These are phyloP conservation scores for Lagria hirta DNA, from an alignment of 2,888 invertebrate genomes.

Conservation along the genomic window DNA sequence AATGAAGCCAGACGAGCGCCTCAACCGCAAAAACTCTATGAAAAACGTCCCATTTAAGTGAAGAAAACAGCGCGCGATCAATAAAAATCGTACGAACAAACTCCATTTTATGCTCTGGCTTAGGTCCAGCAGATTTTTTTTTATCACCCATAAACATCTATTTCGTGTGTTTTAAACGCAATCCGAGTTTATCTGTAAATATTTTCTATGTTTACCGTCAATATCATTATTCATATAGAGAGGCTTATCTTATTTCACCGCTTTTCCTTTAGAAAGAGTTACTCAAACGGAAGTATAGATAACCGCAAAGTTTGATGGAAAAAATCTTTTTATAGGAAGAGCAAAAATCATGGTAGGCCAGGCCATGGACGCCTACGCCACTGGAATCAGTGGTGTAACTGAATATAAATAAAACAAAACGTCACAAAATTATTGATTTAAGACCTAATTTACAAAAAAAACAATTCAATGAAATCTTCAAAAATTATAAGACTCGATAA, in stretches of 20 bases:
- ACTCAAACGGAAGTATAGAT: constrained; percentile 17
- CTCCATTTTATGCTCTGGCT: constrained; percentile 7
- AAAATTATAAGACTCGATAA: too few relatives aligned
- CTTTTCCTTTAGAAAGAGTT: constrained; percentile 16
- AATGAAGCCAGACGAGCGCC: too few relatives aligned
- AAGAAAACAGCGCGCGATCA: too few relatives aligned
- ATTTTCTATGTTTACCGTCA: constrained; percentile 5
- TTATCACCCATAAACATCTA: constrained; percentile 4
- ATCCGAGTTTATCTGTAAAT: constrained; percentile 2
- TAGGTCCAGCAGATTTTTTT: not conserved
- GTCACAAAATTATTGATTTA: constrained; percentile 49
- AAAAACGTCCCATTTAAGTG: too few relatives aligned
- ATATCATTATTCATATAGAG: constrained; percentile 8
- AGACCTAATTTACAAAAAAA: not conserved
- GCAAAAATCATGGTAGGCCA: not conserved
- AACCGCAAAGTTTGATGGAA: constrained; percentile 9
- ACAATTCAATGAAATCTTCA: too few relatives aligned
- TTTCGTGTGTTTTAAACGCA: constrained; percentile 8
- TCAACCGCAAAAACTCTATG: too few relatives aligned
- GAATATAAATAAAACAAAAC: constrained; percentile 50
- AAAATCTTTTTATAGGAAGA: not conserved
- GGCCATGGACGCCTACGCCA: constrained; percentile 30
- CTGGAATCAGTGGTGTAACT: constrained; percentile 36
- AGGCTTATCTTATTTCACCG: constrained; percentile 18
- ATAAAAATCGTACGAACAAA: too few relatives aligned